Evolutionary conservation across 2,797 vertebrate genomes (phyloP), one percentile per base, ranked within the genome.

Genomic region (Threskiornis aethiopicus): DNA sequence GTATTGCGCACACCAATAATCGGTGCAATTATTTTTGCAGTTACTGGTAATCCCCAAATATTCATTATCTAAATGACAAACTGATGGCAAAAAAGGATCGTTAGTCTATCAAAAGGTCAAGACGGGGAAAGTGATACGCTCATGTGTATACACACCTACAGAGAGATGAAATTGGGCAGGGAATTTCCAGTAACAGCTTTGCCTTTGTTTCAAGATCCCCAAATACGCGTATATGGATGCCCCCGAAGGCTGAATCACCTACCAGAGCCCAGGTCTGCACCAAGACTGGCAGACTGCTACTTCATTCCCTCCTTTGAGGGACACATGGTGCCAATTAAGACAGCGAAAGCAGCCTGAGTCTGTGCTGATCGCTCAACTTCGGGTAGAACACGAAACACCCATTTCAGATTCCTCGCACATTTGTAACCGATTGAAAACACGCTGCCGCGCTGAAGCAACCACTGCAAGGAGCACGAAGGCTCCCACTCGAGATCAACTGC

Each of bases 11-110:
- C 41, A 14, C 28, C 88, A 42, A 1, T 58, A 80, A 73, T 5
- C 7, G 49, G 31, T 17, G 57, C 35, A 35, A 41, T 52, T 70
- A 37, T 67, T 87, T 82, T 10, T 49, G 66, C 69, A 73, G 72
- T 65, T 88, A 72, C 65, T 55, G 94, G 96, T 93, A 97, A 97
- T 96, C 95, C 96, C 97, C 97, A 67, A 95, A 79, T 65, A 72
- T 80, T 87, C 8, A 6, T 62, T 33, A 86, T 1, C 61, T 85
- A 84, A 72, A 66, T 41, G n/a, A 93, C 76, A 67, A 90, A 31
- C 15, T 4, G 16, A 91, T 42, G 33, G 44, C 20, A 78, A n/a
- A 78, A 71, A 70, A 65, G 10, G 31, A 37, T 39, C 26, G 22
- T 46, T 37, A 55, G 20, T 16, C 71, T 85, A 46, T 72, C 33